Evolutionary conservation across 2,888 invertebrate species (phyloP).

Genomic region (Exephanes ischioxanthus): DNA sequence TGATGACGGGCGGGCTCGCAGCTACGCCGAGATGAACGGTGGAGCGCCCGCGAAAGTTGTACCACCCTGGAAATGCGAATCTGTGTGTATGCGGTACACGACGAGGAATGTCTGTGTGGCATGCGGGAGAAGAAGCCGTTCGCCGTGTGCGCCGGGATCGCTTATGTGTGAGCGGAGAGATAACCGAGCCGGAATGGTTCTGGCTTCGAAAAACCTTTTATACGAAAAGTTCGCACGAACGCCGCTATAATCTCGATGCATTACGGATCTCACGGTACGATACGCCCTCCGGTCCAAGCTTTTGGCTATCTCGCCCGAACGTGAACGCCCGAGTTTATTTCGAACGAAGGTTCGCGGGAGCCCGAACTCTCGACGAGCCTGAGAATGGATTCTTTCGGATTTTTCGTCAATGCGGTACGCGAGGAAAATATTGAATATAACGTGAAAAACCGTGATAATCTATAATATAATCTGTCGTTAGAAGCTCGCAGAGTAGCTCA

Average conservation of each 20-base stretch:
- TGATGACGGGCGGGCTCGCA: conserved; percentile 54
- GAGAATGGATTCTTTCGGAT: conserved; percentile 28
- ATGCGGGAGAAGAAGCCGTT: conserved; percentile 20
- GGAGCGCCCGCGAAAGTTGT: conserved; percentile 47
- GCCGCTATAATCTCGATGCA: conserved; percentile 77
- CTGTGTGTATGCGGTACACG: conserved; percentile 20
- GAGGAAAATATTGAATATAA: conserved; percentile 2
- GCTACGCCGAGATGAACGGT: conserved; percentile 56
- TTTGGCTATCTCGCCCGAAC: conserved; percentile 35
- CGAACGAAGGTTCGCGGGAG: conserved; percentile 55
- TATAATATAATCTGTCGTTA: neutral
- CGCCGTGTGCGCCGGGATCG: conserved; percentile 14
- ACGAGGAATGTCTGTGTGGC: conserved; percentile 12
- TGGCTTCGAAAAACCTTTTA: conserved; percentile 70
- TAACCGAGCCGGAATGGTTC: conserved; percentile 24
- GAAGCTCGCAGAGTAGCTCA: too few relatives aligned
- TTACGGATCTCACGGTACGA: conserved; percentile 72
- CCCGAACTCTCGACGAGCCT: conserved; percentile 22
- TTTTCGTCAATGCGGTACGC: conserved; percentile 28
- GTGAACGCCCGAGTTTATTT: conserved; percentile 61
- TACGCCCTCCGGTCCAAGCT: conserved; percentile 58
- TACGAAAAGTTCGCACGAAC: conserved; percentile 76
- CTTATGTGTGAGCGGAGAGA: neutral
- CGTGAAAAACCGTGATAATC: neutral
- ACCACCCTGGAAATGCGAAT: conserved; percentile 20